These are phyloP conservation scores for Hypomecis punctinalis DNA, from an alignment of 2,888 invertebrate genomes.

Conservation along the genomic window DNA sequence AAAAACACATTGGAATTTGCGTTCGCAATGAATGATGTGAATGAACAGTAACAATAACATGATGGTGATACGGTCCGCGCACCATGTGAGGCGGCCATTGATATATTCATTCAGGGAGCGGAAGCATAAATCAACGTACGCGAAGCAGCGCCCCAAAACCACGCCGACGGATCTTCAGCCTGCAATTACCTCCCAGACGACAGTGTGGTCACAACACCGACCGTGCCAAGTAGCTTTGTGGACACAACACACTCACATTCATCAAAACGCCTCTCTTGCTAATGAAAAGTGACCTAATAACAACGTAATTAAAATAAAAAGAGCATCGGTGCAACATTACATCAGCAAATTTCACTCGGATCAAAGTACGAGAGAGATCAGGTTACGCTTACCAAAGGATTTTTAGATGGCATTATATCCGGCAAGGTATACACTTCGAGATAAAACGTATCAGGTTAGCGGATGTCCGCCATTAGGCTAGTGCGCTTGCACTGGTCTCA, in stretches of 20 bases:
- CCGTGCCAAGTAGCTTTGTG: neutral
- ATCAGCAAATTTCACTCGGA: slow-evolving; percentile 1
- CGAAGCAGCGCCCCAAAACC: slow-evolving; percentile 58
- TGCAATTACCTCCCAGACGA: slow-evolving; percentile 38
- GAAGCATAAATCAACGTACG: slow-evolving; percentile 78
- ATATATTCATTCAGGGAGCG: slow-evolving; percentile 77
- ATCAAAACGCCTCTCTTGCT: slow-evolving; percentile 1
- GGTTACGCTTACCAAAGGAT: slow-evolving; percentile 9
- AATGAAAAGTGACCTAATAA: neutral
- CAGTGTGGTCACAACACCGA: slow-evolving; percentile 38
- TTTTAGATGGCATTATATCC: slow-evolving; percentile 1
- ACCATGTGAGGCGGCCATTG: slow-evolving; percentile 72
- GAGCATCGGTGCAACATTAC: neutral
- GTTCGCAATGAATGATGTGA: slow-evolving; percentile 62
- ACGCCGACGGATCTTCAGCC: slow-evolving; percentile 45
- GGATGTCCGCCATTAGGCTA: slow-evolving; percentile 44
- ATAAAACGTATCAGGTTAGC: slow-evolving; percentile 46
- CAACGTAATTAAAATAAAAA: slow-evolving; percentile 4
- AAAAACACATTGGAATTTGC: slow-evolving; percentile 53
- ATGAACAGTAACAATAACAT: slow-evolving; percentile 66
- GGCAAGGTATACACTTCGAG: slow-evolving; percentile 35
- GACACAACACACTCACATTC: slow-evolving; percentile 26
- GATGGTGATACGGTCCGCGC: slow-evolving; percentile 51
- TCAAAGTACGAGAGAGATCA: slow-evolving; percentile 8
- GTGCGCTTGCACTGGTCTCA: slow-evolving; percentile 37